Conservation (phyloP, 2,888 invertebrate species). For the Nomada lathburiana region DNA sequence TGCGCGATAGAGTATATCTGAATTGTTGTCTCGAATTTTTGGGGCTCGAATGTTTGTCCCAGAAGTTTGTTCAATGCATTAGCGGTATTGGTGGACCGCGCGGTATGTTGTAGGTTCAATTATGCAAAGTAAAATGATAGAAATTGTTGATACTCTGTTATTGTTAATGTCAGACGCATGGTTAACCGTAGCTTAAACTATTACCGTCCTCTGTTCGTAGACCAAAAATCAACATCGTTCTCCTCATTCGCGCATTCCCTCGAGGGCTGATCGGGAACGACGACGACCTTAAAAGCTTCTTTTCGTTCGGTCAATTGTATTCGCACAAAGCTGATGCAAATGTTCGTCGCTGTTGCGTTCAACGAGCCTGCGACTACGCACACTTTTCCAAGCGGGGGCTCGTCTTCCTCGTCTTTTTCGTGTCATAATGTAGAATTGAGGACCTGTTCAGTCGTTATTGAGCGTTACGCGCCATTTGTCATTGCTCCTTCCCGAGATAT, state of each 20-base stretch:
- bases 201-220: neutral
- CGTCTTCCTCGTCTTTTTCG: neutral
- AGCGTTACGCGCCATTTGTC: neutral
- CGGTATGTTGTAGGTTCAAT: no score
- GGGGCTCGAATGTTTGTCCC: neutral
- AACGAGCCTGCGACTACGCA: neutral
- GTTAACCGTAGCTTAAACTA: no score
- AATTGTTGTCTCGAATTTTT: neutral
- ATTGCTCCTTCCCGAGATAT: neutral
- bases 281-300: conserved; percentile 10
- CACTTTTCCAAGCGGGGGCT: neutral
- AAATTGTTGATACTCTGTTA: neutral
- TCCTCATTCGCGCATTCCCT: neutral
- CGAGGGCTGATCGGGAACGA: neutral
- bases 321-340: conserved; percentile 22
- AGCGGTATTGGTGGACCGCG: no score
- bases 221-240: neutral
- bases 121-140: no score
- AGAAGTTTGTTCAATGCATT: neutral
- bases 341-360: neutral
- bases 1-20: no score
- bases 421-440: neutral
- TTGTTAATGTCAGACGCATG: neutral
- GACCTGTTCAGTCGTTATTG: neutral
- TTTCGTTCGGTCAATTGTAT: conserved; percentile 2